These are phyloP conservation scores for Cyrtodaria siliqua DNA, from an alignment of 2,888 invertebrate genomes.

Conservation along the genomic window DNA sequence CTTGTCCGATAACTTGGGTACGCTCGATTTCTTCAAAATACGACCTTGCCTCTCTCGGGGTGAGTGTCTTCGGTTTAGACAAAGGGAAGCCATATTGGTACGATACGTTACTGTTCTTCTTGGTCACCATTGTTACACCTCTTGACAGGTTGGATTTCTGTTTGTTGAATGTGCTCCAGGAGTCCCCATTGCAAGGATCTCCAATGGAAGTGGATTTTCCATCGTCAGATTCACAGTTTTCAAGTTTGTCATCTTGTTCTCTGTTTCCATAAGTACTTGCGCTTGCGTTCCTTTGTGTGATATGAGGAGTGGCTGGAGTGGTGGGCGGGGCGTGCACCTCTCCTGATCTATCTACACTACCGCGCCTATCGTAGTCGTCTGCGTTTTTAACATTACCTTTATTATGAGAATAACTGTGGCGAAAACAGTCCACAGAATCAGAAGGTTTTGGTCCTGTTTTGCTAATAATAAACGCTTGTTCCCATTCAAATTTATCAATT, in stretches of 20 bases:
- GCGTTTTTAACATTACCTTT: too few species aligned
- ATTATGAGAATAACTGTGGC: too few species aligned
- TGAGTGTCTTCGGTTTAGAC: constrained; percentile 64
- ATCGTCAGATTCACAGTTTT: background rate
- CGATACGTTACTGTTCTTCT: constrained; percentile 47
- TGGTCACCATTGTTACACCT: constrained; percentile 44
- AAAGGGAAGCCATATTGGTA: constrained; percentile 56
- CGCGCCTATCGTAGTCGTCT: too few species aligned
- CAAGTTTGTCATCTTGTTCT: background rate
- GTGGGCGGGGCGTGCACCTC: constrained; percentile 53
- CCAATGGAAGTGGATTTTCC: constrained; percentile 25
- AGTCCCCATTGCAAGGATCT: constrained; percentile 49
- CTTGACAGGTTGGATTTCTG: constrained; percentile 63
- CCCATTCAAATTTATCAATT: constrained; percentile 53
- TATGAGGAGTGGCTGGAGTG: constrained; percentile 25
- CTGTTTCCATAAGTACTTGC: background rate
- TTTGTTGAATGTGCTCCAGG: constrained; percentile 59
- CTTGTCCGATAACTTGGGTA: constrained; percentile 65
- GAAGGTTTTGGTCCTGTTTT: background rate
- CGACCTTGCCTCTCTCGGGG: constrained; percentile 56
- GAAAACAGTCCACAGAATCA: background rate
- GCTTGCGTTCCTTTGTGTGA: background rate
- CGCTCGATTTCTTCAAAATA: constrained; percentile 60
- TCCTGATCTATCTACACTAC: too few species aligned
- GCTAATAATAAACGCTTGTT: constrained; percentile 49